These are phyloP conservation scores for Caenorhabditis uteleia DNA, from an alignment of 2,888 invertebrate species.

Conservation along the genomic window DNA sequence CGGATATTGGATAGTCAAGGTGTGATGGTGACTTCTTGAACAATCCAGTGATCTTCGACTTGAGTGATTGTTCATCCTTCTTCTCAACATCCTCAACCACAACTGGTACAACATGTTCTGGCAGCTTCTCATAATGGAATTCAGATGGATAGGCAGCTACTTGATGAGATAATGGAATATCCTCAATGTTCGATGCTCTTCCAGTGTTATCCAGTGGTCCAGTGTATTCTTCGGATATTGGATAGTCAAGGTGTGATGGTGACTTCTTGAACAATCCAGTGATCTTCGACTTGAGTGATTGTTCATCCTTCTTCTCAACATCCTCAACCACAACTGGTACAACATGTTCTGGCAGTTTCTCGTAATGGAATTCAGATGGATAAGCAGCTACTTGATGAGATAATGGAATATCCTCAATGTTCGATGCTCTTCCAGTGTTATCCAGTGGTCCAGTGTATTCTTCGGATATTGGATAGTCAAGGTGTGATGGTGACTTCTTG, in stretches of 20 bases:
- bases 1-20: constrained; percentile 34
- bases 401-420: constrained; percentile 30
- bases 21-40: constrained; percentile 41
- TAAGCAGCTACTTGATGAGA: constrained; percentile 26
- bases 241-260: constrained; percentile 43
- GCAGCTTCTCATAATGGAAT: constrained; percentile 22
- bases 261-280: constrained; percentile 38
- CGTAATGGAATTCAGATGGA: constrained; percentile 7
- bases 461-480: constrained; percentile 43
- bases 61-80: constrained; percentile 23
- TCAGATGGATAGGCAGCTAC: constrained; percentile 26
- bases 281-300: constrained; percentile 16
- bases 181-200: constrained; percentile 34
- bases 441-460: constrained; percentile 39
- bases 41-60: constrained; percentile 30
- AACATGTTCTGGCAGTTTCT: constrained; percentile 10
- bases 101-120: constrained; percentile 11
- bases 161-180: constrained; percentile 29
- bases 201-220: constrained; percentile 42
- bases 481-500: constrained; percentile 28
- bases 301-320: constrained; percentile 21
- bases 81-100: constrained; percentile 18
- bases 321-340: constrained; percentile 13
- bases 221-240: constrained; percentile 28
- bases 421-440: constrained; percentile 15